Percentiles rank a stretch among this genome's conserved stretches.
phyloP scores from a whole-genome alignment of 2,113 vertebrate genomes.

The Pluvialis apricaria region DNA sequence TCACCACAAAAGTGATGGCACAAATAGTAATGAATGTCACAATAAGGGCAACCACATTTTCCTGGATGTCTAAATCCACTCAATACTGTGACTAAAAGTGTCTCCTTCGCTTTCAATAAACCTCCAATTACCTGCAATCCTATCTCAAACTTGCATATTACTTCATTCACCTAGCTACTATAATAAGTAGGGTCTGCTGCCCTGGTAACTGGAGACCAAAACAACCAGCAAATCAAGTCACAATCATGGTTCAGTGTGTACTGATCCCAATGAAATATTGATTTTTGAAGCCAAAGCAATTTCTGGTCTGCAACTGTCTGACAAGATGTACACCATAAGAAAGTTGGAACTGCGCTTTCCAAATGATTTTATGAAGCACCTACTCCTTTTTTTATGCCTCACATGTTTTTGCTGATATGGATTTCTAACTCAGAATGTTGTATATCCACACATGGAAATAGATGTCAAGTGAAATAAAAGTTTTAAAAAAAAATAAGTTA shows the following conservation, averaged over 20 bases:
- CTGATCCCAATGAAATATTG: background rate
- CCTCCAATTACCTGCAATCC: background rate
- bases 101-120: background rate
- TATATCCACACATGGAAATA: background rate
- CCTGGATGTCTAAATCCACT: background rate
- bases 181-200: background rate
- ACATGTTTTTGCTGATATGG: background rate
- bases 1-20: background rate
- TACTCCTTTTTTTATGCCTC: background rate
- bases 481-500: background rate
- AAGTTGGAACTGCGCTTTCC: background rate
- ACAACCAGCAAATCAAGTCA: background rate
- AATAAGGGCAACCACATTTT: background rate
- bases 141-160: background rate
- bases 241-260: background rate
- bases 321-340: background rate
- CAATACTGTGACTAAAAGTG: background rate
- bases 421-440: background rate
- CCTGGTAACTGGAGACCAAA: background rate
- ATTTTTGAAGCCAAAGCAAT: background rate
- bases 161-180: background rate
- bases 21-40: background rate
- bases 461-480: background rate
- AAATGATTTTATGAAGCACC: background rate
- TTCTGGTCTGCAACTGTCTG: background rate